These are phyloP conservation scores for Acromyrmex echinatior DNA, from an alignment of 1,140 invertebrate genomes.

Conservation along the genomic window DNA sequence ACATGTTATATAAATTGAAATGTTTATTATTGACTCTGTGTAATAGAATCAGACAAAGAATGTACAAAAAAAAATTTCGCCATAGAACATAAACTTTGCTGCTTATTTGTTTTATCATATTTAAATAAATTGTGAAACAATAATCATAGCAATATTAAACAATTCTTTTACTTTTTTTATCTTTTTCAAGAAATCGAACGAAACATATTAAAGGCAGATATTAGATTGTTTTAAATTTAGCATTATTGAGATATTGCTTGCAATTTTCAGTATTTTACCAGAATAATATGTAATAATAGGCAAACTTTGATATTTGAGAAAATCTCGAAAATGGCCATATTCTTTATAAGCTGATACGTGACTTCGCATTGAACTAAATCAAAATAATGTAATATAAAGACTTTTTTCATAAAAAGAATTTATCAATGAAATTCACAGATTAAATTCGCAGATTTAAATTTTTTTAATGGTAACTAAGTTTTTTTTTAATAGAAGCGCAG, in stretches of 20 bases:
- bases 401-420: neutral
- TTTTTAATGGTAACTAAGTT: neutral
- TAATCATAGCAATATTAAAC: neutral
- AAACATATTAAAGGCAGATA: neutral
- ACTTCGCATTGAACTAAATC: neutral
- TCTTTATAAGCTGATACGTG: conserved; percentile 14
- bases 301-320: conserved; percentile 17
- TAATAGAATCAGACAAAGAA: neutral
- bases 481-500: neutral
- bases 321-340: neutral
- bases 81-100: neutral
- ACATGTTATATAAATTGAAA: neutral
- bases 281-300: neutral
- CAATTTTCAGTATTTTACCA: neutral
- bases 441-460: neutral
- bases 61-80: neutral
- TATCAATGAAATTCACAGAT: neutral
- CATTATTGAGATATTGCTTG: neutral
- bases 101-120: neutral
- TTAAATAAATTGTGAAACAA: neutral
- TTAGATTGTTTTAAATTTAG: neutral
- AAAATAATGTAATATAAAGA: neutral
- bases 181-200: neutral
- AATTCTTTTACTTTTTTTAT: neutral
- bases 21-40: neutral